Percentiles rank a stretch among this genome's conserved stretches.
phyloP scores from a whole-genome alignment of 2,888 invertebrate species.

The Pterostichus niger region DNA sequence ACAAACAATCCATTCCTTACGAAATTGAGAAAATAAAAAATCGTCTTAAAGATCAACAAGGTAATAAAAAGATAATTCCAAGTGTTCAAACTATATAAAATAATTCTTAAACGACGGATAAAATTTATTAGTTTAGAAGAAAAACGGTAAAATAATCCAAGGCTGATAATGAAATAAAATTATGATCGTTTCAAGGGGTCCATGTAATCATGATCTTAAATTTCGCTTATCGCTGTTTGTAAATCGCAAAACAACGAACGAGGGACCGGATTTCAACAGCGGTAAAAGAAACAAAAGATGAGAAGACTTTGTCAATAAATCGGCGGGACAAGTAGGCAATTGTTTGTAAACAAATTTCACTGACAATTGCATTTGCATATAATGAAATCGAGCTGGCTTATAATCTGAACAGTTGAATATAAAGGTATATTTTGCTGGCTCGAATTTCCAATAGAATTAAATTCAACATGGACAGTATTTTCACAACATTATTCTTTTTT shows the following conservation, averaged over 20 bases:
- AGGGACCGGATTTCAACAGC: neutral
- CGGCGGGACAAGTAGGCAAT: constrained; percentile 62
- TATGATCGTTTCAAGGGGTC: constrained; percentile 38
- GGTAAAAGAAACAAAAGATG: constrained; percentile 50
- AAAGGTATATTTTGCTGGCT: no score
- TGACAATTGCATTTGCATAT: constrained; percentile 62
- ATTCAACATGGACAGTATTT: no score
- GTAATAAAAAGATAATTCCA: constrained; percentile 53
- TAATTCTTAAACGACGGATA: constrained; percentile 25
- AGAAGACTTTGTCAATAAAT: constrained; percentile 49
- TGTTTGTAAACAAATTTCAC: constrained; percentile 64
- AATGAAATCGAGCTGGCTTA: neutral
- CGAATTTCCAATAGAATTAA: no score
- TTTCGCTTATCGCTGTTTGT: constrained; percentile 12
- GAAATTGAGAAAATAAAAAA: no score
- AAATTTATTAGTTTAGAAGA: constrained; percentile 52
- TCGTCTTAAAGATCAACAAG: constrained; percentile 22
- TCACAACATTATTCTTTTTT: no score
- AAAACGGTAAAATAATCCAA: constrained; percentile 4
- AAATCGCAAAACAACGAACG: constrained; percentile 37
- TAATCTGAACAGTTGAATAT: no score
- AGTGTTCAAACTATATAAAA: constrained; percentile 31
- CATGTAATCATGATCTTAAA: constrained; percentile 60
- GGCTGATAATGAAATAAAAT: constrained; percentile 49
- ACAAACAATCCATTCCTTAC: no score